Base-by-base conservation (phyloP, 2,888 invertebrate species). In the Antheraea assamensis region DNA sequence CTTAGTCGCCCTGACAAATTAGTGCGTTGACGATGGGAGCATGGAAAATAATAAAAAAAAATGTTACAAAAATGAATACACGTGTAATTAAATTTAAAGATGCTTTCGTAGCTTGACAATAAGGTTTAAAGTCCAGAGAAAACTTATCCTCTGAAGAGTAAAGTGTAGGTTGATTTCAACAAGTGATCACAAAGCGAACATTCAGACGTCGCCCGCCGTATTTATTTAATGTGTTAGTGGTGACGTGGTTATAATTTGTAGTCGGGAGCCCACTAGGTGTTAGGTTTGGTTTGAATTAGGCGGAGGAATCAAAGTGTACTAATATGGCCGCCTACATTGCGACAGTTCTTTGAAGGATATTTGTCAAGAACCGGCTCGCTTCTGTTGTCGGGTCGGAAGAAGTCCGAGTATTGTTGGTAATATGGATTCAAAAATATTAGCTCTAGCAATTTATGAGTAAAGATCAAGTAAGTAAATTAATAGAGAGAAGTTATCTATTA, bases 1-100 rank as follows among this genome's bases (percentile, higher is more conserved):
- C 92, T 91, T 87, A 88, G 88, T 85, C 87, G 84, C 87, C 84
- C 85, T 84, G 87, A 93, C 90, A 89, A 92, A 93, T 93, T 93
- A 92, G 93, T 90, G 86, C 90, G 83, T 80, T 83, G 79, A 82
- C 83, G 81, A 83, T 81, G 81, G 81, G 80, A 80, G 77, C 82
- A 80, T 85, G 84, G 87, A 89, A 89, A 90, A 88, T 85, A 90
- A 88, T 80, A 88, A 87, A 87, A 87, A 87, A 85, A 79, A 79
- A 58, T 72, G 42, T 79, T 77, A 74, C 71, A 76, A 49, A 49
- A 74, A 74, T 70, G 72, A 13, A 30, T 8, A 42, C 47, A 24
- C 10, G 24, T 17, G 27, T 21, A 21, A 21, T n/a, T n/a, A 19
- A 49, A 21, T 58, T 21, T 58, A 30, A 35, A 73, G 2, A 52